phyloP scores from a whole-genome alignment of 1,140 invertebrate species.

The Drosophila tristis region DNA sequence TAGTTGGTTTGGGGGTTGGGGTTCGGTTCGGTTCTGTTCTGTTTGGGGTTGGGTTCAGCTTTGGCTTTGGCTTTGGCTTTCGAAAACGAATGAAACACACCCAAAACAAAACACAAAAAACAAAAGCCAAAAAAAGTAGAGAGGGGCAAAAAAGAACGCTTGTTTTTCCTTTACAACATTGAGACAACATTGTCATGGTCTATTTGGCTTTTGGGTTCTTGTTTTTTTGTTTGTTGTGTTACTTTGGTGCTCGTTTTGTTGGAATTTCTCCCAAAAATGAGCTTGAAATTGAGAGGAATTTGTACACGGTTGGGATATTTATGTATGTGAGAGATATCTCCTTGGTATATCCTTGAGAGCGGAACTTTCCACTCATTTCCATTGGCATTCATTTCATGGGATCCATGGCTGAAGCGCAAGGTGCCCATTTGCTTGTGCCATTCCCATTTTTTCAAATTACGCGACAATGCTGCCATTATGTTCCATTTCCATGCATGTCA shows the following conservation, averaged over 20 bases:
- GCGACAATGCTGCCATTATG: too few species aligned
- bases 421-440: too few species aligned
- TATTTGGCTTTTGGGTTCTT: constrained; percentile 75
- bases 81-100: constrained; percentile 40
- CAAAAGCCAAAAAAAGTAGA: not conserved
- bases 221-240: constrained; percentile 16
- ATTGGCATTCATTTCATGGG: too few species aligned
- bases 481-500: too few species aligned
- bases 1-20: not conserved
- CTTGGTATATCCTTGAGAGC: too few species aligned
- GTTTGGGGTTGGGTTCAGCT: constrained; percentile 1
- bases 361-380: too few species aligned
- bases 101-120: constrained; percentile 24
- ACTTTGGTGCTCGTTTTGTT: not conserved
- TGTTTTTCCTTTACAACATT: constrained; percentile 48
- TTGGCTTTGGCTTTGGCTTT: constrained; percentile 8
- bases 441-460: too few species aligned
- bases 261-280: not conserved
- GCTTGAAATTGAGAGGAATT: not conserved
- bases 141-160: constrained; percentile 8
- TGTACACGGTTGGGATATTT: not conserved
- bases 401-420: too few species aligned
- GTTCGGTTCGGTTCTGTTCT: not conserved
- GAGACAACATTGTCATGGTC: constrained; percentile 68
- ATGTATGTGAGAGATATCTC: too few species aligned